Base-by-base conservation (phyloP, 2,113 vertebrate genomes). In the Corydoras maculifer region DNA sequence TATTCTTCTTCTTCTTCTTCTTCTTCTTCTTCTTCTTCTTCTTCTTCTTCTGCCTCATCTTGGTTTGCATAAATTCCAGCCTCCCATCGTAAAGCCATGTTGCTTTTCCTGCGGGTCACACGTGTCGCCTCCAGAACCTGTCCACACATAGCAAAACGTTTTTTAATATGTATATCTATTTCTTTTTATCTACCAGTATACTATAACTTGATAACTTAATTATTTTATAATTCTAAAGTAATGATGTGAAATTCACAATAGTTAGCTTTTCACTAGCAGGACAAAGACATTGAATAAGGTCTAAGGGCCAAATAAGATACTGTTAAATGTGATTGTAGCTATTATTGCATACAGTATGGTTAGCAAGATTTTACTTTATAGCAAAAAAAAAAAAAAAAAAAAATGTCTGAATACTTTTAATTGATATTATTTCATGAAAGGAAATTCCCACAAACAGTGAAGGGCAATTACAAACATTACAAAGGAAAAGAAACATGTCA, bases 111-210 rank as follows among this genome's bases (percentile, higher is more conserved):
- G 78, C 95, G 90, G 69, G 94, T 97, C 62, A 99, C 94, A 14
- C 96, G 89, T 2, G 96, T 98, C 0, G 95, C 97, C 82, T 98
- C 96, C 1, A 99, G 90, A 77, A 99, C 97, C 97, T 99, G 86
- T 49, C 70, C 55, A 69, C 2, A 73, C 4, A 83, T 32, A 81
- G 75, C 12, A 61, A 63, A 43, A 10, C 6, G 15, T 12, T 8
- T 12, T 8, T 50, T 59, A 58, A 29, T 43, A 15, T 35, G 30
- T 10, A 25, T 25, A 15, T 18, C 2, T 72, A 32, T 43, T 43
- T 43, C 35, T 8, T 43, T 43, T 43, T 8, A 2, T 43, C 35
- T 43, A 43, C 35, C 35, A 43, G 35, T 43, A 43, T 5, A 43
- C 35, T 43, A 43, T 43, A 43, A 4, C 35, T 43, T 43, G 35